Evolutionary conservation across 2,113 vertebrate genomes (phyloP).

Genomic region (Ramphastos sulfuratus): DNA sequence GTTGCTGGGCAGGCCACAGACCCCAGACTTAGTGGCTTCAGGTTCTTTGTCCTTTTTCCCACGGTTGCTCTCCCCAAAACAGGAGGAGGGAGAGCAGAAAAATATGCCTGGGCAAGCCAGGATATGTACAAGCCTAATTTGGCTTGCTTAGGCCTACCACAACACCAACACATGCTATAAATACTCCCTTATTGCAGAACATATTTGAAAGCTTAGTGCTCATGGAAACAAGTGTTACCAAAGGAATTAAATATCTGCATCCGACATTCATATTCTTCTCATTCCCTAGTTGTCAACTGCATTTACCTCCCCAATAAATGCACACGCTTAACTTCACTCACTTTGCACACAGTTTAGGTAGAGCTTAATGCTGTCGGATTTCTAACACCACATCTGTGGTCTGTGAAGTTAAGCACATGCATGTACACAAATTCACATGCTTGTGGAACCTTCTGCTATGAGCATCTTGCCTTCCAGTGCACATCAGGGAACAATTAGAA

Average conservation of each 20-base stretch:
- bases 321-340: neutral
- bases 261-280: neutral
- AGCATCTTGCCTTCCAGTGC: neutral
- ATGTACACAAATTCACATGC: neutral
- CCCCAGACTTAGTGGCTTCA: too few species aligned
- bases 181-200: neutral
- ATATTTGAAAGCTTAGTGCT: neutral
- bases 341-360: neutral
- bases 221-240: neutral
- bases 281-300: neutral
- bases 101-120: too few species aligned
- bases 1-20: too few species aligned
- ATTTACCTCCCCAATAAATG: neutral
- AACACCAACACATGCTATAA: neutral
- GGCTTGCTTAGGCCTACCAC: too few species aligned
- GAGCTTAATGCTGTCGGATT: neutral
- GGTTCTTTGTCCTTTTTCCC: too few species aligned
- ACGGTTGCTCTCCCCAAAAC: too few species aligned
- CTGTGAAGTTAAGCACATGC: neutral
- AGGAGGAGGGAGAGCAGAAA: too few species aligned
- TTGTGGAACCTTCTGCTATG: neutral
- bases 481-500: conserved; percentile 9
- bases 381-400: neutral
- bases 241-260: neutral
- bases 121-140: too few species aligned